A percentile compares a stretch with the other conserved stretches of the same genome.
These are phyloP conservation scores for Falco columbarius DNA, from an alignment of 2,797 vertebrate genomes.

Conservation along the genomic window DNA sequence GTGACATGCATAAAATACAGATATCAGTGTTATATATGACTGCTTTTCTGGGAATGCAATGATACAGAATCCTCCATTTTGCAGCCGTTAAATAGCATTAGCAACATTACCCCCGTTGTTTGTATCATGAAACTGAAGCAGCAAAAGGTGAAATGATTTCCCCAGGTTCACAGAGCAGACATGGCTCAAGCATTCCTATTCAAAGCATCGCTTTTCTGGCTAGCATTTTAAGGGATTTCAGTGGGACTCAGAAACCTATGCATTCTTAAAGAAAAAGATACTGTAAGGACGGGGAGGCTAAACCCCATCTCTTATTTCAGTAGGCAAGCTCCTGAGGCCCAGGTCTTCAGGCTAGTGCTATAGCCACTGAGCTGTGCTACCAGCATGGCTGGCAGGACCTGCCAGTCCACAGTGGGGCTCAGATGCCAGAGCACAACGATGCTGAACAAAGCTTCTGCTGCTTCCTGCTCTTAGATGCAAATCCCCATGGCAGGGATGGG, in stretches of 20 bases:
- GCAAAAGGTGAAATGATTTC: neutral
- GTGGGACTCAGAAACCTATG: neutral
- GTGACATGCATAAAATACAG: neutral
- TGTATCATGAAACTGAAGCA: neutral
- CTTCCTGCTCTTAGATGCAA: neutral
- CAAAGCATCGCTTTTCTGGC: neutral
- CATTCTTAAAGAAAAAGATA: neutral
- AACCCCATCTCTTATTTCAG: neutral
- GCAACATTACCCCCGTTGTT: neutral
- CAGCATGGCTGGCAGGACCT: rapidly evolving
- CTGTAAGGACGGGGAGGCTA: neutral
- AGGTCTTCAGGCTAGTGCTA: neutral
- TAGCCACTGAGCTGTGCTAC: neutral
- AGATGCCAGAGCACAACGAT: neutral
- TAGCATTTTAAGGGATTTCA: neutral
- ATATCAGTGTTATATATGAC: neutral
- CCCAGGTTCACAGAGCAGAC: neutral
- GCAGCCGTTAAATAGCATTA: neutral
- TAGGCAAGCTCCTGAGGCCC: neutral
- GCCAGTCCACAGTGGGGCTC: neutral
- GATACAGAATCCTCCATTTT: neutral
- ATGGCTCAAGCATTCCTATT: neutral
- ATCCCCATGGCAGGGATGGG: rapidly evolving
- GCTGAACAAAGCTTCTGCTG: neutral
- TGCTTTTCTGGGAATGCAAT: neutral